Evolutionary conservation across 53 echinoderm and acorn worm species (phyloP).

Genomic region (Temnopleurus reevesii): DNA sequence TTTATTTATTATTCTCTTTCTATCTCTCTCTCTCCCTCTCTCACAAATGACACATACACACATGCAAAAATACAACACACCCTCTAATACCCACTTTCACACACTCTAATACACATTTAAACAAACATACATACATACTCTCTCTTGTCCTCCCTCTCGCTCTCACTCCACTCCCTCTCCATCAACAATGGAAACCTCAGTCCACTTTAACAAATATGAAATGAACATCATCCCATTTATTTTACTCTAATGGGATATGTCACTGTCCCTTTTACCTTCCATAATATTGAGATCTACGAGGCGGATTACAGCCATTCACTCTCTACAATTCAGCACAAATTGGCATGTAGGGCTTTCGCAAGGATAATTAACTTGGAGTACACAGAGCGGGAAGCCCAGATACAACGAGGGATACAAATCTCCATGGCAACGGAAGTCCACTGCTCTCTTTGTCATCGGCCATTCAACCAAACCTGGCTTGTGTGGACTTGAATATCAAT

Average conservation of each 20-base stretch:
- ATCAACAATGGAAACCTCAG: not conserved
- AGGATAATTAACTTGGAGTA: slow-evolving; percentile 34
- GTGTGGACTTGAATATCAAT: not conserved
- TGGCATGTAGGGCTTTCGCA: slow-evolving; percentile 9
- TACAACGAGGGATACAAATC: not conserved
- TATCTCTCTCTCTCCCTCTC: not conserved
- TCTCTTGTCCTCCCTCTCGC: not conserved
- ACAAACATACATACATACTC: not conserved
- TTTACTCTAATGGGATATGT: slow-evolving; percentile 10
- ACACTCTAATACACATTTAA: no score
- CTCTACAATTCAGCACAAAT: slow-evolving; percentile 22
- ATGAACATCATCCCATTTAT: slow-evolving; percentile 16
- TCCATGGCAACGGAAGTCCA: slow-evolving; percentile 32
- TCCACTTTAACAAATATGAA: not conserved
- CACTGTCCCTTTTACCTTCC: not conserved
- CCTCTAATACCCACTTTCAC: not conserved
- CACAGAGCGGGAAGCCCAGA: not conserved
- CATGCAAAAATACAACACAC: not conserved
- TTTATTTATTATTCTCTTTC: not conserved
- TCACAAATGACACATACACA: no score
- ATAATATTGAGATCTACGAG: slow-evolving; percentile 24
- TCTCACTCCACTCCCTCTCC: not conserved
- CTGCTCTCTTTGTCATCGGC: slow-evolving; percentile 27
- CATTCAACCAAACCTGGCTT: slow-evolving; percentile 27
- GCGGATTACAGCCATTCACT: not conserved